These are phyloP conservation scores for Pyrrhosoma nymphula DNA, from an alignment of 2,888 invertebrate genomes.

Conservation along the genomic window DNA sequence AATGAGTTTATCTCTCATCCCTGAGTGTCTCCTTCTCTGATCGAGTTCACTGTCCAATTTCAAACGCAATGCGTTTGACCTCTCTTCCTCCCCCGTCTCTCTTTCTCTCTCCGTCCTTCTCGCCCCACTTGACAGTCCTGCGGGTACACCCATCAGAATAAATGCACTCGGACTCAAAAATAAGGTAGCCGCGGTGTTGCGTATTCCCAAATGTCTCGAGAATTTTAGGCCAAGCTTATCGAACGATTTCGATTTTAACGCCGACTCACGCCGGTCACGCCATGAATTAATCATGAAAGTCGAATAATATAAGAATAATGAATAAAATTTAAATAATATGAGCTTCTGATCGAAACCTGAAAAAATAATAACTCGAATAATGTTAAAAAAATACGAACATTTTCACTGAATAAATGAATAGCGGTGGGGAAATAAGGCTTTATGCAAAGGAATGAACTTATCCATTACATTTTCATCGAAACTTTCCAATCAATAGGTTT, in stretches of 20 bases:
- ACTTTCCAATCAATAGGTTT: neutral
- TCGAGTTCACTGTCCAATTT: no score
- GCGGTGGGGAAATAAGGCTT: neutral
- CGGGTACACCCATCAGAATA: neutral
- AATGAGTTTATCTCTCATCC: no score
- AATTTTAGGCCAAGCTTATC: neutral
- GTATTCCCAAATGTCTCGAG: neutral
- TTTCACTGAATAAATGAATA: neutral
- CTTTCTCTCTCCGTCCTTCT: neutral
- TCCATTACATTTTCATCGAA: neutral
- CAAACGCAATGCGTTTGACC: no score
- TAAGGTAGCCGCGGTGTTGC: neutral
- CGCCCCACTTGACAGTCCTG: neutral
- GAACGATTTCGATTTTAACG: constrained; percentile 21
- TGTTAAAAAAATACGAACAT: neutral
- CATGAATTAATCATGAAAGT: neutral
- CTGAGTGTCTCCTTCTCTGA: no score
- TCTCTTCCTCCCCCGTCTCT: no score
- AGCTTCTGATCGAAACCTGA: neutral
- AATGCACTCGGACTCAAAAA: neutral
- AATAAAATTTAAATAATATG: constrained; percentile 16
- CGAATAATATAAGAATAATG: neutral
- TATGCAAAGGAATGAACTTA: neutral
- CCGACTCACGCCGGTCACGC: neutral
- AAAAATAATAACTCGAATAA: neutral